These are phyloP conservation scores for Odontocolon sp. DNA, from an alignment of 2,888 invertebrate genomes.

Conservation along the genomic window DNA sequence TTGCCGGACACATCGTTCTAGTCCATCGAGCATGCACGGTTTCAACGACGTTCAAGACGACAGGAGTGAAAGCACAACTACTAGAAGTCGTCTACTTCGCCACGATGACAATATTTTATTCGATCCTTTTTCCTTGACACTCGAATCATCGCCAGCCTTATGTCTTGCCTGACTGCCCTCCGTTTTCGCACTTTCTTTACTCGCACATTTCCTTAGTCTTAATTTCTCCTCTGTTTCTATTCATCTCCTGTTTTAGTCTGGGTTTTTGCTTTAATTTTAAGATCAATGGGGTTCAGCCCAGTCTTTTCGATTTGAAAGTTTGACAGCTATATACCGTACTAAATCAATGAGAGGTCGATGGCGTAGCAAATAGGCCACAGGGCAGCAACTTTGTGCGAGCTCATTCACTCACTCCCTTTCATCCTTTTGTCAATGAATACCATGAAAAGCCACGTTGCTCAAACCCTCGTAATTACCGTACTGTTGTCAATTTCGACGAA, in stretches of 20 bases:
- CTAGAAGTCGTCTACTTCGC: neutral
- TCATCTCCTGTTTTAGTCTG: too few species aligned
- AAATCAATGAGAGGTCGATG: neutral
- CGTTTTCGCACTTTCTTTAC: neutral
- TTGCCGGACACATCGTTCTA: constrained; percentile 43
- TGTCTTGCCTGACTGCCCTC: neutral
- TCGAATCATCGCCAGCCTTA: neutral
- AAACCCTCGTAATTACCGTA: constrained; percentile 28
- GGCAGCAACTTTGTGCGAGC: neutral
- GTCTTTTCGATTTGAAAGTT: neutral
- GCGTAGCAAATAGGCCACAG: neutral
- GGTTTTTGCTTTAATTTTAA: too few species aligned
- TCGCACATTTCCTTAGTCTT: neutral
- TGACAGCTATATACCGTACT: neutral
- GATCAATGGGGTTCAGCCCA: too few species aligned
- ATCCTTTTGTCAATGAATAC: constrained; percentile 25
- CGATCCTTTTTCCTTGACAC: constrained; percentile 4
- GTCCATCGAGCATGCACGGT: constrained; percentile 40
- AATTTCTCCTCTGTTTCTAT: neutral
- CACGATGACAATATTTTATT: neutral
- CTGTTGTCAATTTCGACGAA: constrained; percentile 54
- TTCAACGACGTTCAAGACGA: constrained; percentile 8
- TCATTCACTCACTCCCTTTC: neutral
- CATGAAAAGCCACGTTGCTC: constrained; percentile 28
- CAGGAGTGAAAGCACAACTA: neutral